Percentiles rank a stretch among this genome's conserved stretches.
Evolutionary conservation across 2,113 vertebrate genomes (phyloP).

Genomic region (Carassius gibelio): DNA sequence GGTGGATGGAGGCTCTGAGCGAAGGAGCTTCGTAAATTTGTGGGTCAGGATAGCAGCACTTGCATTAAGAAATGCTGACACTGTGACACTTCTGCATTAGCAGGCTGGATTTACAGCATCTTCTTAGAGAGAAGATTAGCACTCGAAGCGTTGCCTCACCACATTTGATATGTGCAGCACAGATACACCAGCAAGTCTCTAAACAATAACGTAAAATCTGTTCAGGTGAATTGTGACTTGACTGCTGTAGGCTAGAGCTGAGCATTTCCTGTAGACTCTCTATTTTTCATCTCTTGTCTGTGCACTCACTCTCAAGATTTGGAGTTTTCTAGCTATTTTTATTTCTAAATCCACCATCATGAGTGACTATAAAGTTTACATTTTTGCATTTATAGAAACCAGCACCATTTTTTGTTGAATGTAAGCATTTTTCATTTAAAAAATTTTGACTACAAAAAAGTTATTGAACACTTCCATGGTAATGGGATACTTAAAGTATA

Average conservation of each 20-base stretch:
- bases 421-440: not conserved
- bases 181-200: slow-evolving; percentile 7
- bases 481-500: not conserved
- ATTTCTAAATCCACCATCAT: slow-evolving; percentile 45
- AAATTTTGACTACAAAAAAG: not conserved
- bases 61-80: slow-evolving; percentile 73
- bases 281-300: not conserved
- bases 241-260: not conserved
- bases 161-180: slow-evolving; percentile 1
- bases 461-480: not conserved
- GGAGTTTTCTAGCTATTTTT: slow-evolving; percentile 57
- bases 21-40: slow-evolving; percentile 55
- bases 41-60: slow-evolving; percentile 63
- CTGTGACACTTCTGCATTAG: slow-evolving; percentile 65
- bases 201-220: not conserved
- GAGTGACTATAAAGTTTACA: not conserved
- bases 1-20: not conserved
- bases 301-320: not conserved
- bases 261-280: not conserved
- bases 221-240: not conserved
- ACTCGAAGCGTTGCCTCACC: slow-evolving; percentile 41
- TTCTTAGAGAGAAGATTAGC: slow-evolving; percentile 56
- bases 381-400: slow-evolving; percentile 4
- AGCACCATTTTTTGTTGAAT: not conserved
- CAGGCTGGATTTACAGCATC: slow-evolving; percentile 63